phyloP scores from a whole-genome alignment of 2,888 invertebrate species.

The Scaptomyza reducta region DNA sequence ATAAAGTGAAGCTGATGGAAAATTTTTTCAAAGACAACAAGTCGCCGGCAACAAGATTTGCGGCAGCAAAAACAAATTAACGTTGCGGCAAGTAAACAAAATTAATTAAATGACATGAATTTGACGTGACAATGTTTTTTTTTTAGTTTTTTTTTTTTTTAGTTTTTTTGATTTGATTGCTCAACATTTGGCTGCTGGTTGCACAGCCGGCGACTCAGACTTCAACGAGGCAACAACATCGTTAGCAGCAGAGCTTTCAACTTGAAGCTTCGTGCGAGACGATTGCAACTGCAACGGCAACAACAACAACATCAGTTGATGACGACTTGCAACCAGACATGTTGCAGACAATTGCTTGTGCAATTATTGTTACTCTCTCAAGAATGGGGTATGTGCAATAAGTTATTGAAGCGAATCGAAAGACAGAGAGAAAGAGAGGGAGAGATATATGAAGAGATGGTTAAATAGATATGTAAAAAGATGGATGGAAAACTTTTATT shows the following conservation, averaged over 20 bases:
- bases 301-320: constrained; percentile 25
- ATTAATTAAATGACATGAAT: constrained; percentile 80
- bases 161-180: constrained; percentile 70
- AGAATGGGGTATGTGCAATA: constrained; percentile 17
- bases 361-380: constrained; percentile 50
- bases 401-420: not conserved
- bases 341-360: constrained; percentile 73
- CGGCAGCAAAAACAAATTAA: constrained; percentile 70
- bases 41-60: constrained; percentile 51
- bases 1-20: constrained; percentile 59
- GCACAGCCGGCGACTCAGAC: constrained; percentile 36
- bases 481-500: not conserved
- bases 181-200: constrained; percentile 61
- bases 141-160: constrained; percentile 60
- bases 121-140: constrained; percentile 81
- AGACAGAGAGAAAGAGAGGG: not conserved
- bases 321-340: constrained; percentile 68
- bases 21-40: constrained; percentile 75
- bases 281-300: constrained; percentile 31
- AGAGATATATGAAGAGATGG: not conserved
- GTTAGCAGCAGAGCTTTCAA: constrained; percentile 58
- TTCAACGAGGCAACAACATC: constrained; percentile 64
- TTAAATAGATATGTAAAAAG: too few species aligned
- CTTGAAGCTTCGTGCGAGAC: constrained; percentile 61
- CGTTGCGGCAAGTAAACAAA: constrained; percentile 75